Evolutionary conservation across 2,888 invertebrate genomes (phyloP).

Genomic region (Tetragnatha montana): DNA sequence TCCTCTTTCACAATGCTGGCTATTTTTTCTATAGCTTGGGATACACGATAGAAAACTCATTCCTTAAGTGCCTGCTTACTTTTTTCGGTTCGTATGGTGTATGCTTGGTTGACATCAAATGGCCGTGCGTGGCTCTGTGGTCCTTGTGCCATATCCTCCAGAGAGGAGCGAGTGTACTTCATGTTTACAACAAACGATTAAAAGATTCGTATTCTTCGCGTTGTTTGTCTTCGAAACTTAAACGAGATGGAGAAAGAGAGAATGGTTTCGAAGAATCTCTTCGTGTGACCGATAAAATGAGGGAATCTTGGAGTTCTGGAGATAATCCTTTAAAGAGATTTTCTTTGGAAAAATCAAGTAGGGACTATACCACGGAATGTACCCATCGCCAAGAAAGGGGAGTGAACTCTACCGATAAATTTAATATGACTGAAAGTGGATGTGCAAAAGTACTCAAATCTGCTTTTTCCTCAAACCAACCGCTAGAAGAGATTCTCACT

Average conservation of each 20-base stretch:
- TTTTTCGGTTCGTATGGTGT: neutral
- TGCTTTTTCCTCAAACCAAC: no score
- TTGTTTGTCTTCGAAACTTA: neutral
- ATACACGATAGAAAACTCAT: neutral
- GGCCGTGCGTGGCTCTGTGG: neutral
- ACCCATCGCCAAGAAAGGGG: no score
- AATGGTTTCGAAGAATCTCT: no score
- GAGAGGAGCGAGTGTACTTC: neutral
- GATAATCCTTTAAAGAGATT: no score
- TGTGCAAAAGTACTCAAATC: no score
- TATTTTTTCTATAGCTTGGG: neutral
- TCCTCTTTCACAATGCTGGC: neutral
- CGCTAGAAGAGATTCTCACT: no score
- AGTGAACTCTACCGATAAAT: no score
- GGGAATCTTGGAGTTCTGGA: no score
- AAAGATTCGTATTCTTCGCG: neutral
- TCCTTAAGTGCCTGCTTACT: neutral
- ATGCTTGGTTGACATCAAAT: neutral
- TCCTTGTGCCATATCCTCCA: neutral
- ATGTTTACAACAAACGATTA: neutral
- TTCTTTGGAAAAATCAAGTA: no score
- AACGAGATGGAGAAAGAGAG: neutral
- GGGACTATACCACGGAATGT: no score
- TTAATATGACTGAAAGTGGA: no score
- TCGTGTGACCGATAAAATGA: no score